Percentiles rank a stretch among this genome's conserved stretches.
These are phyloP conservation scores for Indicator maculatus DNA, from an alignment of 2,113 vertebrate species.

Conservation along the genomic window DNA sequence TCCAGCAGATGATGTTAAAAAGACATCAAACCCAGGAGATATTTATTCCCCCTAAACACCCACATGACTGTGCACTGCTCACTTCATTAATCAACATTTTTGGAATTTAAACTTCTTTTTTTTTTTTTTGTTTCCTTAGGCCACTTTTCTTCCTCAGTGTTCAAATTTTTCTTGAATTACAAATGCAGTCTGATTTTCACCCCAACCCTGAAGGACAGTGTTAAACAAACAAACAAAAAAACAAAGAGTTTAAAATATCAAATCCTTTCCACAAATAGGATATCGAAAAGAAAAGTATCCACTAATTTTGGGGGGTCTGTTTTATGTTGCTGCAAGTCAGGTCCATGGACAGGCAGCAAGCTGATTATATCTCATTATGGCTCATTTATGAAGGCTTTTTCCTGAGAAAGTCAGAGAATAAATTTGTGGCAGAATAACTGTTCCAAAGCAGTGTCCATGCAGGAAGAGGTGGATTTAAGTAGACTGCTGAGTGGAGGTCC, in stretches of 20 bases:
- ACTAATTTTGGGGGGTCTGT: background rate
- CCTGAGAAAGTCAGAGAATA: background rate
- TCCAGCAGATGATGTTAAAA: constrained; percentile 50
- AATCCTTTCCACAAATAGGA: background rate
- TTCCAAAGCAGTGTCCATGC: background rate
- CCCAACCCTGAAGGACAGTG: background rate
- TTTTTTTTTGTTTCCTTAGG: background rate
- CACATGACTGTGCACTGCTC: background rate
- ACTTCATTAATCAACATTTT: constrained; percentile 31
- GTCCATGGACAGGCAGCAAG: background rate
- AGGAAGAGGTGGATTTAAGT: background rate
- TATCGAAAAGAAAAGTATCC: background rate
- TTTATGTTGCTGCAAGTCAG: constrained; percentile 13
- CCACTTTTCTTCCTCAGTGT: background rate
- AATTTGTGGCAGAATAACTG: background rate
- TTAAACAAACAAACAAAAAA: background rate
- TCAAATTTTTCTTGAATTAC: constrained; percentile 16
- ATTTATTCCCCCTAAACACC: background rate
- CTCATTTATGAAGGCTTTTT: background rate
- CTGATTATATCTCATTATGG: background rate
- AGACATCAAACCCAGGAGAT: constrained; percentile 25
- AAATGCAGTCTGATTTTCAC: constrained; percentile 51
- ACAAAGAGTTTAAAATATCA: too few species aligned
- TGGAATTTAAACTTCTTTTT: background rate
- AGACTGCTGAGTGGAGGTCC: background rate